Conservation (phyloP, 2,797 vertebrate genomes). For the Eleutherodactylus coqui region DNA sequence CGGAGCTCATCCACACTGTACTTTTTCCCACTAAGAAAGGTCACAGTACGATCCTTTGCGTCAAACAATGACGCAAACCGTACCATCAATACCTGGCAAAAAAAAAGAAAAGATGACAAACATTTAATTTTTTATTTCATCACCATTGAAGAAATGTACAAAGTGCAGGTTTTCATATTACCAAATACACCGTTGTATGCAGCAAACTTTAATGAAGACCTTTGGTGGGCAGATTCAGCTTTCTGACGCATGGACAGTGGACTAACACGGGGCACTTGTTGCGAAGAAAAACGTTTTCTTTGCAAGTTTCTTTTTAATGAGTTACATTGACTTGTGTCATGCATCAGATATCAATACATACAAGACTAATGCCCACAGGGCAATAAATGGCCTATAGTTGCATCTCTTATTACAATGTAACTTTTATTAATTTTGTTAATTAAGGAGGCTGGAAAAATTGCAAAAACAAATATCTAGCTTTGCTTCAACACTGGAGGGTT, state of each 20-base stretch:
- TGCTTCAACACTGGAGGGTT: too few species aligned
- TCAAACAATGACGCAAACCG: slow-evolving; percentile 95
- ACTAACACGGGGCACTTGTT: background rate
- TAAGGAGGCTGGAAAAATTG: too few species aligned
- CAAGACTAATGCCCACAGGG: too few species aligned
- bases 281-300: background rate
- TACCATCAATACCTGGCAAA: slow-evolving; percentile 93
- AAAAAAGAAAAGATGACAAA: slow-evolving; percentile 35
- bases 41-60: slow-evolving; percentile 89
- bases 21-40: slow-evolving; percentile 92
- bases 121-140: background rate
- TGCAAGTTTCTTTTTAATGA: too few species aligned
- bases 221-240: background rate
- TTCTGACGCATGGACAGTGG: background rate
- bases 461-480: too few species aligned
- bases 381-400: too few species aligned
- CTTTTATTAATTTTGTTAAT: too few species aligned
- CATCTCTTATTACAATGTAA: too few species aligned
- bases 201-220: background rate
- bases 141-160: background rate
- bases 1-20: slow-evolving; percentile 90
- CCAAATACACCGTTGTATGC: background rate
- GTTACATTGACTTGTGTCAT: too few species aligned
- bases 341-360: too few species aligned
- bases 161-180: background rate